Base-by-base conservation (phyloP, 2,797 vertebrate genomes). In the Phyllotis vaccarum region DNA sequence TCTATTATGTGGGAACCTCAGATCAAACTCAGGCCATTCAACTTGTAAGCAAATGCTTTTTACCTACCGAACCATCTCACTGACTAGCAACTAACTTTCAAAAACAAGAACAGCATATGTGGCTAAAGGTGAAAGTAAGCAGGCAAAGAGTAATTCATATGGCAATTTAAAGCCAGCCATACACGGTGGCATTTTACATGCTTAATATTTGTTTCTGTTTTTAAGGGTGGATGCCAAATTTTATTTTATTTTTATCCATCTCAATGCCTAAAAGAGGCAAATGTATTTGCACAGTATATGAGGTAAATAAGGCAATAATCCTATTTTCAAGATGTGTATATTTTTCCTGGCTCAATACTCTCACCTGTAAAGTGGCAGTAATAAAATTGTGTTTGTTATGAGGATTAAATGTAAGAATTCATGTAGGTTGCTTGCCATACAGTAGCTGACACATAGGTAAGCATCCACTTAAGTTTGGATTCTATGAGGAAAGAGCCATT, bases 341-440 rank as follows among this genome's bases (percentile, higher is more conserved):
- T n/a, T 85, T 95, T 22, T 83, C 93, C 52, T 79, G 52, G 76
- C 43, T 82, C 90, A 79, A 27, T 86, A 93, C 86, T 92, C 43
- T 91, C 68, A 89, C 24, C 52, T 93, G 66, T 91, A 94, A 92
- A 96, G 79, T 83, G 58, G 64, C 12, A 75, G 13, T n/a, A 78
- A 91, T 62, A 92, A 81, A 81, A 90, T 80, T 93, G 8, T 90
- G 46, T 79, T 89, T 94, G 21, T 81, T 54, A 34, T 76, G 2
- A 90, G 52, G 27, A 78, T 85, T 93, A 91, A 93, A 89, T 85
- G 70, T 95, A 96, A 94, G 75, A 81, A 83, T 91, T 78, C 2
- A 29, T 58, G 37, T 78, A 82, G 60, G 40, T 91, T 92, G 56
- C 78, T 95, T 76, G 93, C 68, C 79, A 87, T 9, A 64, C 5